Base-by-base conservation (phyloP, 2,797 vertebrate genomes). In the Peromyscus aztecus region DNA sequence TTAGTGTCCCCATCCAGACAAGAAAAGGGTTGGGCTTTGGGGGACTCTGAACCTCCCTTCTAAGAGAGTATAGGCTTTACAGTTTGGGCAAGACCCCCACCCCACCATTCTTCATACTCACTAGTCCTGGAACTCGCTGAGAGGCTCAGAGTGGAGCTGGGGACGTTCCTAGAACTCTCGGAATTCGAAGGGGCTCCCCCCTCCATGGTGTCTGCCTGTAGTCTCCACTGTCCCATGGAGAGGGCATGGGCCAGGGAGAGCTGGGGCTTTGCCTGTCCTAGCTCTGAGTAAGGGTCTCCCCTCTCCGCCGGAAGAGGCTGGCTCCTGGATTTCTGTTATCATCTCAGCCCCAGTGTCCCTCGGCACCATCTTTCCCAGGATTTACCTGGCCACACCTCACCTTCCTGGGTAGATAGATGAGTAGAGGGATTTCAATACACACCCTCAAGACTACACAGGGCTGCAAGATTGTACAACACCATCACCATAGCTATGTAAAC, bases 71-170 rank as follows among this genome's bases (percentile, higher is more conserved):
- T 10, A 34, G 43, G 29, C 8, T 69, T 76, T 75, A 16, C 21
- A 43, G 34, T 2, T 3, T 40, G 34, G 37, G 46, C 21, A n/a
- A 12, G 2, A 9, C 3, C 19, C 23, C 6, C 10, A n/a, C 4
- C 0, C 0, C n/a, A 31, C 13, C 10, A 4, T 2, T n/a, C 31
- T 16, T 43, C 57, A 57, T 2, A 14, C 49, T 65, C n/a, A 17
- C 82, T 46, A 88, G 81, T 49, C 9, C 82, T 24, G 31, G 40
- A 23, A 17, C 12, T 2, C 17, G 23, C 43, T 81, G 6, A 57
- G 80, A 49, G 67, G 55, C 31, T 80, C 71, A 23, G 71, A 61
- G 17, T 0, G 16, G 46, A 75, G 31, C 27, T 46, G 19, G n/a
- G 43, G 40, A 12, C 10, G 0, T 19, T 34, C 23, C 23, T 4